phyloP scores from a whole-genome alignment of 2,888 invertebrate genomes.

The Creontiades dilutus region DNA sequence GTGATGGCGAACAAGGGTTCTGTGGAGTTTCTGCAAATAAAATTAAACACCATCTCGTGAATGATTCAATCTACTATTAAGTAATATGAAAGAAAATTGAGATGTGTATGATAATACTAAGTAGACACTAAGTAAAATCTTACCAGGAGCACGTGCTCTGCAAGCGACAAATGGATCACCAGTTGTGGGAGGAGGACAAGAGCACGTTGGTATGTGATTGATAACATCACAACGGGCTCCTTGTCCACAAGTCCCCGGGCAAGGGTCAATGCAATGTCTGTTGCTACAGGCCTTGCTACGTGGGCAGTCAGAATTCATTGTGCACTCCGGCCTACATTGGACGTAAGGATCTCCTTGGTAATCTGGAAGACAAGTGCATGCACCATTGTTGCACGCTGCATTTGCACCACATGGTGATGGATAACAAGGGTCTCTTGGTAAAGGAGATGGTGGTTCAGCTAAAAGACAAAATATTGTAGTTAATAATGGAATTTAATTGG shows the following conservation, averaged over 20 bases:
- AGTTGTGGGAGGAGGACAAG: slow-evolving; percentile 80
- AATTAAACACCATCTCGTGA: background rate
- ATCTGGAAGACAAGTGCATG: slow-evolving; percentile 79
- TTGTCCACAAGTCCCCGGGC: slow-evolving; percentile 81
- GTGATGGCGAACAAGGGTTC: slow-evolving; percentile 89
- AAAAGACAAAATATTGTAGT: background rate
- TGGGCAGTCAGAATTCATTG: slow-evolving; percentile 86
- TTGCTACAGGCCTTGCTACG: slow-evolving; percentile 86
- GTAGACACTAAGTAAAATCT: background rate
- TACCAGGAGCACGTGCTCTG: slow-evolving; percentile 71
- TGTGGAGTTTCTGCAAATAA: slow-evolving; percentile 75
- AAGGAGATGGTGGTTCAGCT: slow-evolving; percentile 47
- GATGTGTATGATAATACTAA: slow-evolving; percentile 32
- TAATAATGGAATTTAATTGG: too few species aligned
- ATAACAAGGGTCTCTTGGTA: slow-evolving; percentile 80
- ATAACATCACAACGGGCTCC: slow-evolving; percentile 81
- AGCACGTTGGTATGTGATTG: slow-evolving; percentile 82
- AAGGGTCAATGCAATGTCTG: slow-evolving; percentile 87
- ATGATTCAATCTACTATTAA: background rate
- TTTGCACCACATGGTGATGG: slow-evolving; percentile 84
- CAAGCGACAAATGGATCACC: slow-evolving; percentile 83
- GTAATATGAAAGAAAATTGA: slow-evolving; percentile 18
- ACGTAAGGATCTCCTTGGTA: slow-evolving; percentile 80
- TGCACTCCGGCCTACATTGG: slow-evolving; percentile 88
- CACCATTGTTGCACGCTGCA: slow-evolving; percentile 83